A percentile compares a stretch with the other conserved stretches of the same genome.
phyloP scores from a whole-genome alignment of 2,113 vertebrate genomes.

The Burhinus oedicnemus region DNA sequence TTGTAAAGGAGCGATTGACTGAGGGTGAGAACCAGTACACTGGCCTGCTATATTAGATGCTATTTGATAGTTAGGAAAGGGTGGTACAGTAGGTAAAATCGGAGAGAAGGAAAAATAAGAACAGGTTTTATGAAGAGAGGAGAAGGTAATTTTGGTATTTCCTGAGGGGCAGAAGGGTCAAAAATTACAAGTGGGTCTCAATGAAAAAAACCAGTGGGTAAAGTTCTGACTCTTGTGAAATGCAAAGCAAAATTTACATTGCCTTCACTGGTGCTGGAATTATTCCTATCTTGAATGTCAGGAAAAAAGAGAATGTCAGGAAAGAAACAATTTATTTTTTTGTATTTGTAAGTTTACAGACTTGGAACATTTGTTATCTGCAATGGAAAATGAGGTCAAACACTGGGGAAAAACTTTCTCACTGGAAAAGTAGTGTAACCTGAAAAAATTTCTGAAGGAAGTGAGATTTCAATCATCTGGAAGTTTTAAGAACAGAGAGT shows the following conservation, averaged over 20 bases:
- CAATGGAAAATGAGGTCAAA: not conserved
- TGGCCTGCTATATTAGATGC: not conserved
- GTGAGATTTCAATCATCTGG: not conserved
- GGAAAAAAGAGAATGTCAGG: not conserved
- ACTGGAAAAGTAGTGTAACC: not conserved
- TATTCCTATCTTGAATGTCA: not conserved
- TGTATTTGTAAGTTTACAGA: not conserved
- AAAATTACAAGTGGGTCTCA: not conserved
- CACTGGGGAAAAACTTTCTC: not conserved
- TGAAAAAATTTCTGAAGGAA: not conserved
- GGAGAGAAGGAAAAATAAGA: not conserved
- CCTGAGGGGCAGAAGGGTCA: not conserved
- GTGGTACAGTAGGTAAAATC: not conserved
- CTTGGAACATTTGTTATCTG: not conserved
- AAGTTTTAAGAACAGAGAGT: not conserved
- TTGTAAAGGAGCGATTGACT: not conserved
- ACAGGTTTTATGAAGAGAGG: not conserved
- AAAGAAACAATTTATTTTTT: not conserved
- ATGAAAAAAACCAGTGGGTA: not conserved
- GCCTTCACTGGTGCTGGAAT: not conserved
- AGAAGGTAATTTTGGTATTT: not conserved
- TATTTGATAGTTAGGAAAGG: not conserved
- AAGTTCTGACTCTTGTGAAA: not conserved
- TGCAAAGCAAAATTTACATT: not conserved
- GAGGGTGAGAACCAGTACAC: not conserved